These are phyloP conservation scores for Anguilla anguilla DNA, from an alignment of 2,797 vertebrate species.

Conservation along the genomic window DNA sequence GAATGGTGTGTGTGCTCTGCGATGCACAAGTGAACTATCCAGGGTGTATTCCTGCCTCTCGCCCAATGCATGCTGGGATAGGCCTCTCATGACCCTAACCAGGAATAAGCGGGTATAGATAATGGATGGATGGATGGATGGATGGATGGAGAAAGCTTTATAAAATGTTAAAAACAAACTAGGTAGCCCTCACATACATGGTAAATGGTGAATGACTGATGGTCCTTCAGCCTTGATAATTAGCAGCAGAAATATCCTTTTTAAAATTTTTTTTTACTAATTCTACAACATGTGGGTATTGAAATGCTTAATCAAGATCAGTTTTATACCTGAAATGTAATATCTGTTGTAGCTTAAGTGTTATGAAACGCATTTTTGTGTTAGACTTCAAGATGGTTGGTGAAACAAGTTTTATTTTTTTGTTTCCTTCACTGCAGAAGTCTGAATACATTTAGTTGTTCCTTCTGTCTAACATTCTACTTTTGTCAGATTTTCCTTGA, in stretches of 20 bases:
- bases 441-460: background rate
- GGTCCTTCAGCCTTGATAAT: background rate
- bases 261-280: background rate
- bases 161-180: background rate
- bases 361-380: background rate
- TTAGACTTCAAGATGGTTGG: background rate
- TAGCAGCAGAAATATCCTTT: background rate
- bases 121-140: no score
- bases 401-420: background rate
- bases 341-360: background rate
- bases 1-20: no score
- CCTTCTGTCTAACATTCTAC: background rate
- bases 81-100: no score
- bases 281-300: background rate
- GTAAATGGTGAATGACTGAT: background rate
- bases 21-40: no score
- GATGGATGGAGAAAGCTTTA: background rate
- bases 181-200: background rate
- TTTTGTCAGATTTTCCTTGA: background rate
- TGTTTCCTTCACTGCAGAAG: background rate
- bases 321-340: background rate
- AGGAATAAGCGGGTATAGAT: no score
- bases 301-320: background rate
- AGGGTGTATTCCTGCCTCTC: no score
- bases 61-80: no score